These are phyloP conservation scores for Rhagoletis zephyria DNA, from an alignment of 1,140 invertebrate species.

Conservation along the genomic window DNA sequence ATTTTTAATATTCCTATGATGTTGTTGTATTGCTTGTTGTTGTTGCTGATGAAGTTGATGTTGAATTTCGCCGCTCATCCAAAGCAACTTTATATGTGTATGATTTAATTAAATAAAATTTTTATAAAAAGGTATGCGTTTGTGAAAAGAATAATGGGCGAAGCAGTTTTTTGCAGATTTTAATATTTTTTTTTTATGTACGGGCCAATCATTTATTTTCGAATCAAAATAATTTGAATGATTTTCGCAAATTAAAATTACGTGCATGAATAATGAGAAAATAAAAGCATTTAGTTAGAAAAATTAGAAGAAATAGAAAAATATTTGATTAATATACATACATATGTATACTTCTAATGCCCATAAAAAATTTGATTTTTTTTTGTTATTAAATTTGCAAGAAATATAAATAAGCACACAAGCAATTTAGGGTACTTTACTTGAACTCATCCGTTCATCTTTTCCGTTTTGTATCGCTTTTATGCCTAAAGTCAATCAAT, in stretches of 20 bases:
- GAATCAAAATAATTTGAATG: neutral
- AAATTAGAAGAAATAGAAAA: constrained; percentile 23
- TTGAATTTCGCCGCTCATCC: constrained; percentile 67
- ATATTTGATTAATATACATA: constrained; percentile 19
- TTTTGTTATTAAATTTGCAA: neutral
- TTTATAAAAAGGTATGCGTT: neutral
- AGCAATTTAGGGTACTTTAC: neutral
- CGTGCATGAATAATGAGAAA: neutral
- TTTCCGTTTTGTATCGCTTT: neutral
- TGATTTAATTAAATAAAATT: neutral
- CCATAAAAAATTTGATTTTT: neutral
- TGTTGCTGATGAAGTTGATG: constrained; percentile 62
- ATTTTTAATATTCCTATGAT: constrained; percentile 23
- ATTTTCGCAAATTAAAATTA: neutral
- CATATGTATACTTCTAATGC: neutral
- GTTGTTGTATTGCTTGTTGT: constrained; percentile 55
- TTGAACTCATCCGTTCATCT: too few species aligned
- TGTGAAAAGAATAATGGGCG: neutral
- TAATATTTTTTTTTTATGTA: neutral
- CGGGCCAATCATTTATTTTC: neutral
- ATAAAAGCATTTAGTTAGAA: constrained; percentile 16
- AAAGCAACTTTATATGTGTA: constrained; percentile 63
- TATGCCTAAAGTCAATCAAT: neutral
- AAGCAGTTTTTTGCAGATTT: constrained; percentile 20
- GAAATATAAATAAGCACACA: constrained; percentile 8